These are phyloP conservation scores for Pollenia angustigena DNA, from an alignment of 2,888 invertebrate species.

Conservation along the genomic window DNA sequence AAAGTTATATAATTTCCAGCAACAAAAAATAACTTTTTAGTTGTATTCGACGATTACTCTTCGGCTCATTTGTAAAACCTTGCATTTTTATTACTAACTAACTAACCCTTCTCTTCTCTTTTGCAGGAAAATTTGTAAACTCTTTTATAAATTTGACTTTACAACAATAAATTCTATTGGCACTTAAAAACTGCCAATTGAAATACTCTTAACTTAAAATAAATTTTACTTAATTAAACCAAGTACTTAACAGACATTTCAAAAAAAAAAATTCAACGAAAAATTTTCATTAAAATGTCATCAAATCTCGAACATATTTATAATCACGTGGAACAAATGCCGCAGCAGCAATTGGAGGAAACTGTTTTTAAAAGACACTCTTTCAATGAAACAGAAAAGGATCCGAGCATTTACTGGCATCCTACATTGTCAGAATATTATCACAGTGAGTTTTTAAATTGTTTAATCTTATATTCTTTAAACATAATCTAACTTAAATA, in stretches of 20 bases:
- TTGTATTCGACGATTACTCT: too few relatives aligned
- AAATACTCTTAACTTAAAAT: neutral
- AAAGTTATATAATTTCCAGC: constrained; percentile 4
- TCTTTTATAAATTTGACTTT: neutral
- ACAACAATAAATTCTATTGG: neutral
- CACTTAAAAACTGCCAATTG: constrained; percentile 16
- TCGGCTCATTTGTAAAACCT: neutral
- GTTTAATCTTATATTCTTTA: too few relatives aligned
- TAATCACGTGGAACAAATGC: neutral
- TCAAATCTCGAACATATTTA: constrained; percentile 12
- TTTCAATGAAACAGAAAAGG: neutral
- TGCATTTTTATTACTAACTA: neutral
- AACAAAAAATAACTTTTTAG: neutral
- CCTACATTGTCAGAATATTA: constrained; percentile 81
- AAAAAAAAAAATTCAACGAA: neutral
- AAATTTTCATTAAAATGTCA: constrained; percentile 30
- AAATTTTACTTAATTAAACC: constrained; percentile 10
- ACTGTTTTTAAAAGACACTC: neutral
- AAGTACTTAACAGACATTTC: constrained; percentile 50
- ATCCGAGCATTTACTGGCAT: constrained; percentile 74
- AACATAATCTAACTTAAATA: too few relatives aligned
- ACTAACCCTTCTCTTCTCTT: neutral
- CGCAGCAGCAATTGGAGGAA: neutral
- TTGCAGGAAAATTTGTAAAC: too few relatives aligned
- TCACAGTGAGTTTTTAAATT: constrained; percentile 76